A percentile compares a stretch with the other conserved stretches of the same genome.
phyloP scores from a whole-genome alignment of 2,888 invertebrate species.

The Lochmaea capreae region DNA sequence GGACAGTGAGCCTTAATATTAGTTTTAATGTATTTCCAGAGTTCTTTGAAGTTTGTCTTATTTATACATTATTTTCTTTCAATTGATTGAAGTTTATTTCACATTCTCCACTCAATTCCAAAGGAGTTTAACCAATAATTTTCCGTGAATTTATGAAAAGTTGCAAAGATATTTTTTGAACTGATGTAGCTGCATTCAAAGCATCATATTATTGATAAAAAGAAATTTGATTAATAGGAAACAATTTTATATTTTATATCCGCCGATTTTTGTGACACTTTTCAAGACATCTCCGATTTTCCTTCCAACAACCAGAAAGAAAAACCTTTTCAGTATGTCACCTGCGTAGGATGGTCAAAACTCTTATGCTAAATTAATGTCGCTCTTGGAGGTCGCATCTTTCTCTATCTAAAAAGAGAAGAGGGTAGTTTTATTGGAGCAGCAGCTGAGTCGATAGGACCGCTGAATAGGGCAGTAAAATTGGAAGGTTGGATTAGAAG shows the following conservation, averaged over 20 bases:
- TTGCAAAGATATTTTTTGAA: too few relatives aligned
- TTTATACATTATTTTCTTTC: too few relatives aligned
- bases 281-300: background rate
- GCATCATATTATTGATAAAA: background rate
- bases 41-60: too few relatives aligned
- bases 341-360: conserved; percentile 29
- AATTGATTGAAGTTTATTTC: too few relatives aligned
- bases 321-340: conserved; percentile 34
- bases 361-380: conserved; percentile 40
- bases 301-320: background rate
- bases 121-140: too few relatives aligned
- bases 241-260: background rate
- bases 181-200: too few relatives aligned
- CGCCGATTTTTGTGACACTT: background rate
- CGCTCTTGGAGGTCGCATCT: conserved; percentile 35
- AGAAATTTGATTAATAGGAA: background rate
- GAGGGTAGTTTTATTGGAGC: conserved; percentile 31
- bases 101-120: too few relatives aligned
- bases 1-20: too few relatives aligned
- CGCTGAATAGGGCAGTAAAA: conserved; percentile 38
- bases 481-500: conserved; percentile 39
- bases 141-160: too few relatives aligned
- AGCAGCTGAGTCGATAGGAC: conserved; percentile 23
- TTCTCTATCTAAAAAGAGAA: conserved; percentile 24
- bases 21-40: too few relatives aligned